Evolutionary conservation across 1,140 invertebrate species (phyloP), one percentile per base, ranked within the genome.

Genomic region (Sinonovacula constricta): DNA sequence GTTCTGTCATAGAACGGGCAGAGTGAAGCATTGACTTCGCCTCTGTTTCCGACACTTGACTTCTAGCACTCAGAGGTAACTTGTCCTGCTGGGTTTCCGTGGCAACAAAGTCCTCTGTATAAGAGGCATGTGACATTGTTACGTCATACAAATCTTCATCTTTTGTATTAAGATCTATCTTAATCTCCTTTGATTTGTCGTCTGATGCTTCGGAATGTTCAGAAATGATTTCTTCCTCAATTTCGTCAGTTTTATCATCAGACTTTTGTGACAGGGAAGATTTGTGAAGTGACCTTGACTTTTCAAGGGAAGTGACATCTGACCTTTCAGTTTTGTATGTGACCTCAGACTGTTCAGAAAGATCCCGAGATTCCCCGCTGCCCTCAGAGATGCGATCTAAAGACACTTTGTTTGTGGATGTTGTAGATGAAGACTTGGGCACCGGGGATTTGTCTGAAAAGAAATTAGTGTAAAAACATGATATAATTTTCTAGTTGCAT

Each of bases 341-440:
- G 4, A 28, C 45, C 51, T 79, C 66, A 36, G 76, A 70, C 34
- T n/a, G 51, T 15, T 63, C 66, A 33, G 83, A 81, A 30, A 76
- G 63, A 3, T 81, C 80, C 1, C 63, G 79, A 12, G 76, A 62
- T 22, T 83, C 82, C 78, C 87, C 87, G 71, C 86, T 86, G n/a
- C 81, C 86, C 31, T 88, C 87, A 7, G 86, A 88, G 22, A 88
- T 87, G n/a, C 81, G 82, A 33, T 87, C 84, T 70, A 88, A 56
- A 14, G 68, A 60, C 33, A 28, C 49, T 59, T 45, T 45, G 7
- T 7, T 45, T 18, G 39, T 45, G 39, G 39, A 45, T 1, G 15
- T 30, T 10, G 39, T 45, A 18, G 39, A 45, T 18, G 18, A 18
- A 45, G 39, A 45, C 39, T 45, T 45, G 7, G 7, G 39, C 7